These are phyloP conservation scores for Bos indicus DNA, from an alignment of 2,113 vertebrate species.

Conservation along the genomic window DNA sequence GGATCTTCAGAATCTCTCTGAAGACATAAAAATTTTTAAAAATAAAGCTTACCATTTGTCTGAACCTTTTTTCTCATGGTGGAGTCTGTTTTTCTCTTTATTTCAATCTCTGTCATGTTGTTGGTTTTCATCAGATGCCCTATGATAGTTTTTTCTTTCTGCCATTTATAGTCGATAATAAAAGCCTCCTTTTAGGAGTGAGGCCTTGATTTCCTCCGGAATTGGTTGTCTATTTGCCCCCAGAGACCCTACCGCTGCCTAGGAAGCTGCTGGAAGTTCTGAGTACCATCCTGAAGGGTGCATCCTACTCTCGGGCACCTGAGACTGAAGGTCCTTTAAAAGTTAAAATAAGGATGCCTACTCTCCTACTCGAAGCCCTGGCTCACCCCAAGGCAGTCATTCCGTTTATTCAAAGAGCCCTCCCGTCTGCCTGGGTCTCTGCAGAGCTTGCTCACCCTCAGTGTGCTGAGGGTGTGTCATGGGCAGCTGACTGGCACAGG, in stretches of 20 bases:
- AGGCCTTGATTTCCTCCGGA: not conserved
- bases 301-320: not conserved
- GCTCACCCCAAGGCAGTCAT: not conserved
- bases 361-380: not conserved
- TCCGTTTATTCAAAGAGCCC: not conserved
- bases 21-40: not conserved
- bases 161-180: not conserved
- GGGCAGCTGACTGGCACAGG: not conserved
- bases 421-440: not conserved
- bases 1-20: constrained; percentile 3
- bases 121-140: not conserved
- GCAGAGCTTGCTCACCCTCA: not conserved
- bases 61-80: not conserved
- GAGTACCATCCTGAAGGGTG: not conserved
- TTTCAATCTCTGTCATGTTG: not conserved
- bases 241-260: not conserved
- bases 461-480: not conserved
- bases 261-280: not conserved
- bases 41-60: not conserved
- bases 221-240: not conserved
- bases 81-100: not conserved
- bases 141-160: not conserved
- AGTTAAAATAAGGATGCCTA: not conserved
- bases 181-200: not conserved
- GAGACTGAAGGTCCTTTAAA: not conserved